Conservation (phyloP, 1,140 invertebrate species). For the Psilanteris sp. region DNA sequence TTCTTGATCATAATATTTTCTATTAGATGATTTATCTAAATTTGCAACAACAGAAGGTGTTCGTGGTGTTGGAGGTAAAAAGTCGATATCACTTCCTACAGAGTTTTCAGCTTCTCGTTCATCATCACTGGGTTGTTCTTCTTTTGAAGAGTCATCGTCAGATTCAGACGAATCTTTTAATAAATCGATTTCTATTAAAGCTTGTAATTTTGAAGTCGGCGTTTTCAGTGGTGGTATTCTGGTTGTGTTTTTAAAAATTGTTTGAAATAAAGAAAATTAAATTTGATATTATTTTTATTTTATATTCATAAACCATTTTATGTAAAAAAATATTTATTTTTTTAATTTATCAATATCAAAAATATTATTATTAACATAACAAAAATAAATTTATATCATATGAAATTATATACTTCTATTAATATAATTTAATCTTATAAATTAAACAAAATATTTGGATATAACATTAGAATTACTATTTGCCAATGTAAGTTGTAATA, state of each 20-base stretch:
- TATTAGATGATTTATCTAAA: conserved; percentile 17
- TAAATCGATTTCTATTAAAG: conserved; percentile 88
- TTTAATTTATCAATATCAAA: no score
- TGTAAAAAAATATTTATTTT: no score
- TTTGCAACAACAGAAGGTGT: conserved; percentile 68
- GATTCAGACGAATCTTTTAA: conserved; percentile 92
- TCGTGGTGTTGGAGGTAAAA: conserved; percentile 82
- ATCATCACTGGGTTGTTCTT: conserved; percentile 83
- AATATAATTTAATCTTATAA: no score
- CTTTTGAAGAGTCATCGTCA: conserved; percentile 84
- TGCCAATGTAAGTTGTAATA: no score
- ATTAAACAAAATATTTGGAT: no score
- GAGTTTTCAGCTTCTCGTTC: conserved; percentile 82
- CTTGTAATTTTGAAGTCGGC: conserved; percentile 82
- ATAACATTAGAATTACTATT: no score
- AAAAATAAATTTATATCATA: no score
- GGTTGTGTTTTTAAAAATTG: conserved; percentile 84
- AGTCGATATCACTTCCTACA: conserved; percentile 84
- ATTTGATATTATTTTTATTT: background rate
- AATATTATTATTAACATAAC: no score
- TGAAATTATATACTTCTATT: no score
- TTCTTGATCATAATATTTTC: conserved; percentile 82
- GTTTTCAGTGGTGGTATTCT: conserved; percentile 79
- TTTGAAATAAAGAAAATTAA: conserved; percentile 74
- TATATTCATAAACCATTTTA: conserved; percentile 1